Conservation (phyloP, 1,140 invertebrate species). For the Amphibalanus amphitrite region DNA sequence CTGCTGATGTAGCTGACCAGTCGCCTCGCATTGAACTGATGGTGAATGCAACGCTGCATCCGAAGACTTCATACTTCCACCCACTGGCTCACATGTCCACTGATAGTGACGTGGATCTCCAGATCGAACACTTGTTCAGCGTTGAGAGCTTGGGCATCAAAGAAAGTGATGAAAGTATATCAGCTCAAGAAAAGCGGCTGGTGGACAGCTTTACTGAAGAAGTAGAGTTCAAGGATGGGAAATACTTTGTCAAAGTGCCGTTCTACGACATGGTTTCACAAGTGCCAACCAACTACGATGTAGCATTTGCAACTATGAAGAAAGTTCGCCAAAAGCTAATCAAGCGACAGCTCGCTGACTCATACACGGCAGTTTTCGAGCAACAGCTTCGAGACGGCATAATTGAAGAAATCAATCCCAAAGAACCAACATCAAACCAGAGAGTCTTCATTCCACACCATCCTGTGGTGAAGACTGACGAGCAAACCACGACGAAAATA, state of each 20-base stretch:
- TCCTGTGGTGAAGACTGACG: neutral
- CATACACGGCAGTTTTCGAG: neutral
- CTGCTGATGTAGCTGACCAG: too few relatives aligned
- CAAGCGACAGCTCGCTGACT: neutral
- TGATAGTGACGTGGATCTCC: too few relatives aligned
- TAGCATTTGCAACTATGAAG: neutral
- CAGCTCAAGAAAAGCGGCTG: too few relatives aligned
- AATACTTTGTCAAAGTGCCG: neutral
- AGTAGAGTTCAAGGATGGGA: neutral
- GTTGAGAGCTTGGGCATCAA: too few relatives aligned
- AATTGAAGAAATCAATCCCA: neutral
- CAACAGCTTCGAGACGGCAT: neutral
- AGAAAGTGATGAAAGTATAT: too few relatives aligned
- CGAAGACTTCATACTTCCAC: too few relatives aligned
- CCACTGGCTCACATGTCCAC: too few relatives aligned
- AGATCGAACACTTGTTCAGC: too few relatives aligned
- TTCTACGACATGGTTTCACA: neutral
- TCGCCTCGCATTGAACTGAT: too few relatives aligned
- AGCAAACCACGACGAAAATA: neutral
- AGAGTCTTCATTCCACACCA: neutral
- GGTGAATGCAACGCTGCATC: too few relatives aligned
- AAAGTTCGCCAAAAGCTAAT: neutral
- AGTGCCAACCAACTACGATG: neutral
- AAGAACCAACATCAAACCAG: neutral
- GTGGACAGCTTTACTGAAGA: too few relatives aligned